Evolutionary conservation across 30 jellyfish, hydroid and myxozoan species (phyloP), one percentile per base, ranked within the genome.

Genomic region (Nemopilema nomurai): DNA sequence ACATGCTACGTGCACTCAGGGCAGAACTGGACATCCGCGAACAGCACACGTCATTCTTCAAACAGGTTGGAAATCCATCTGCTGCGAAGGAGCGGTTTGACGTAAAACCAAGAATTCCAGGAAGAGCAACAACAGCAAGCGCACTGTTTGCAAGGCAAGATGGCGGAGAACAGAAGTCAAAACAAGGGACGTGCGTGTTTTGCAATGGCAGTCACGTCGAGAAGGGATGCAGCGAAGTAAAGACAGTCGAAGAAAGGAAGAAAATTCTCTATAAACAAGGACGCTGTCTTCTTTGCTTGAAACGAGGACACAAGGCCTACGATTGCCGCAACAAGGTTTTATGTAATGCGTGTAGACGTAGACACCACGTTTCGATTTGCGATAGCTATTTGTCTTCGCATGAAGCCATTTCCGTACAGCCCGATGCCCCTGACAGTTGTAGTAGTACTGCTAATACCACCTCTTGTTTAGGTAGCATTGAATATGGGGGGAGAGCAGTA

Each of bases 401-500:
- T 16, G 8, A 69, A 18, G 0, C 7, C 0, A 0, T 30, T 17
- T 13, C 80, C 8, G 29, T 8, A 71, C 26, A 31, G 28, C 8
- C 67, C 51, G 16, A 8, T 18, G 50, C 41, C 66, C 90, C 86
- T 7, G 4, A 4, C 57, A 16, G 53, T 28, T 8, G 18, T 1
- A 4, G 33, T 49, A 16, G 16, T 16, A 1, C 19, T 62, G 67
- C 89, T 27, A 65, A 26, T 1, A 49, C 82, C 70, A n/a, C 80
- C 18, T 64, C 80, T 18, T 57, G 81, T 18, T 70, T 79, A 25
- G 81, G 83, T n/a, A 79, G 27, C 30, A 62, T 62, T 1, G 74
- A 18, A n/a, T 53, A 26, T 27, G 89, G 89, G 79, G 89, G 75
- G 70, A 79, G 89, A 7, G 89, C 62, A 31, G 67, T 32, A 25